A percentile compares a stretch with the other conserved stretches of the same genome.
phyloP scores from a whole-genome alignment of 2,797 vertebrate species.

The Lates japonicus region DNA sequence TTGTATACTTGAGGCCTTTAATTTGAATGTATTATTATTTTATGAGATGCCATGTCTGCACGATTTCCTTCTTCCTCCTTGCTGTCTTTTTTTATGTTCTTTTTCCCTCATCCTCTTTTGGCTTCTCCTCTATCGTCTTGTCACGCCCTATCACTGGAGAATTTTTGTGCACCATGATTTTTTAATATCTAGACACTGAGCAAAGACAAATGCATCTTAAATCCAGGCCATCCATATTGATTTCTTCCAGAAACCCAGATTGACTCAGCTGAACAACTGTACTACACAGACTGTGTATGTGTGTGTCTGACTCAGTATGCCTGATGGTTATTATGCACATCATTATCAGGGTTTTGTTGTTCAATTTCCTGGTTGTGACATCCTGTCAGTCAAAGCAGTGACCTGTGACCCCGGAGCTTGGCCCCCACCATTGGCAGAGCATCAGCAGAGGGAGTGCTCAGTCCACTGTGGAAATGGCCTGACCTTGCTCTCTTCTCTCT shows the following conservation, averaged over 20 bases:
- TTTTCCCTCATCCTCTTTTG: background rate
- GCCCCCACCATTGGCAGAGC: background rate
- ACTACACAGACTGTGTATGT: background rate
- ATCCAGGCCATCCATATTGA: background rate
- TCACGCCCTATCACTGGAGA: background rate
- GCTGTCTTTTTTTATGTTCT: background rate
- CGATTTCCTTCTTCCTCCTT: background rate
- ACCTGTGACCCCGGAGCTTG: slow-evolving; percentile 40
- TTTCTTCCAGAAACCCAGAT: background rate
- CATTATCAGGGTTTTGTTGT: slow-evolving; percentile 55
- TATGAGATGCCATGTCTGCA: background rate
- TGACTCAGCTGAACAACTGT: background rate
- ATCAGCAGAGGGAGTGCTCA: background rate
- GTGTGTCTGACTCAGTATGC: background rate
- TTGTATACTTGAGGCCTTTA: background rate
- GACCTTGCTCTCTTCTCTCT: background rate
- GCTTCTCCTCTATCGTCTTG: background rate
- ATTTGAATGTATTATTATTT: background rate
- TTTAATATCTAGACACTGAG: background rate
- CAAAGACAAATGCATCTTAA: background rate
- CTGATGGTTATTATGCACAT: slow-evolving; percentile 3
- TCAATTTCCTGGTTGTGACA: slow-evolving; percentile 65
- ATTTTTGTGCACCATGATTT: too few species aligned
- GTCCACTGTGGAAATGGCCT: slow-evolving; percentile 27
- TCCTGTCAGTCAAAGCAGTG: slow-evolving; percentile 49